Percentiles rank a stretch among this genome's conserved stretches.
Conservation (phyloP, 2,888 invertebrate species). For the Eristalis arbustorum region DNA sequence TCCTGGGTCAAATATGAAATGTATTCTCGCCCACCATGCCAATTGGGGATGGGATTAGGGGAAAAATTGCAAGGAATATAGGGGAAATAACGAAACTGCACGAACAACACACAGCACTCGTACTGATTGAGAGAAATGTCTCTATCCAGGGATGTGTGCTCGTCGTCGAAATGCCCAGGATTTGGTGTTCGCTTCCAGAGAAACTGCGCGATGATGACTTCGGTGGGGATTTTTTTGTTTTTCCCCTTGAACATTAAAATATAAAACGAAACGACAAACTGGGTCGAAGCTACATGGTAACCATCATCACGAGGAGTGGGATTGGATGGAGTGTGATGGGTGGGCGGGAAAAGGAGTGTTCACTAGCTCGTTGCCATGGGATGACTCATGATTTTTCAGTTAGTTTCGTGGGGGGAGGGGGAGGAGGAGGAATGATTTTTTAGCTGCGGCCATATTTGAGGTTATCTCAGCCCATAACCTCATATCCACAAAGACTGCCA, state of each 20-base stretch:
- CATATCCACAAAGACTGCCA: too few species aligned
- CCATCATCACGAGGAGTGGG: neutral
- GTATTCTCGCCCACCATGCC: too few species aligned
- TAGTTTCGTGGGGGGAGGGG: too few species aligned
- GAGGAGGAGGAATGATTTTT: neutral
- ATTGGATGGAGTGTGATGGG: neutral
- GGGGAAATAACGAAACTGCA: constrained; percentile 34
- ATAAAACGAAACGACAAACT: neutral
- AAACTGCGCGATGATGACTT: constrained; percentile 28
- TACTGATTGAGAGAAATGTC: neutral
- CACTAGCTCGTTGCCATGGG: neutral
- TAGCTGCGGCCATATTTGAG: too few species aligned
- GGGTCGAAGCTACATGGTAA: constrained; percentile 15
- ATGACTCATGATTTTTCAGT: neutral
- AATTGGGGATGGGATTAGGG: neutral
- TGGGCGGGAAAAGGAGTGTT: neutral
- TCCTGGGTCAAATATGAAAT: constrained; percentile 45
- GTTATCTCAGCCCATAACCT: too few species aligned
- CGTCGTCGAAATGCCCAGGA: constrained; percentile 34
- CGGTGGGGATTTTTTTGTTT: neutral
- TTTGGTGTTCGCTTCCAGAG: constrained; percentile 27
- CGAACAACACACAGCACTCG: neutral
- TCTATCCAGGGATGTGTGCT: constrained; percentile 6
- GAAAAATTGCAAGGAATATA: neutral
- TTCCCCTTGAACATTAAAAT: constrained; percentile 11